Evolutionary conservation across 1,140 invertebrate genomes (phyloP), one percentile per base, ranked within the genome.

Genomic region (Pseudomyrmex gracilis): DNA sequence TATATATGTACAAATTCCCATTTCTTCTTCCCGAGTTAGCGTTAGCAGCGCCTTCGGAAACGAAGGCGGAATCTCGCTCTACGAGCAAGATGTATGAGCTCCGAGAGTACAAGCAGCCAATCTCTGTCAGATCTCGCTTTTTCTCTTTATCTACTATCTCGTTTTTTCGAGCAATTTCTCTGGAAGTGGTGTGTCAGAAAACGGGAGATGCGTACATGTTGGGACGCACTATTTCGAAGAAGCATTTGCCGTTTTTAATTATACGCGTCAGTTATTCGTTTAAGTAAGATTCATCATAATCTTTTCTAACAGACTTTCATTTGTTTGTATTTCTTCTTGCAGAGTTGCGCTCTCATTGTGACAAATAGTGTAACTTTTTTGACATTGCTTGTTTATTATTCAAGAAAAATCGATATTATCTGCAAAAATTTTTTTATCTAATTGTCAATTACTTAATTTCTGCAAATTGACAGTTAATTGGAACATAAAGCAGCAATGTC

Each of bases 81-180:
- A 47, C 53, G 76, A 80, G 76, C 53, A 80, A 80, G 76, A 80
- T 80, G 76, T 71, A 80, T 71, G 76, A 80, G 66, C 76, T 71
- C 43, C 55, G 34, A 80, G 34, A 80, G 20, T 43, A 57, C 78
- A 82, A 74, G 57, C 53, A 73, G 63, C 80, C 80, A 83, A 73
- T 86, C 57, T 86, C 76, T 74, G 61, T 58, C 68, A 66, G 51
- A 66, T 51, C 66, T 55, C 53, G 4, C 15, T 71, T 58, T 70
- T 83, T 73, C 70, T 82, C 70, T 74, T 76, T 83, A 68, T 47
- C 60, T 63, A 22, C 13, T 51, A 24, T 47, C 64, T 84, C 22
- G 64, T 66, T 70, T 71, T 64, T 67, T 83, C 47, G n/a, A 73
- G 60, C 78, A 47, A 73, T 85, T 85, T 85, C 78, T 85, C 77